phyloP scores from a whole-genome alignment of 2,113 vertebrate genomes.

The Neotragus pygmaeus region DNA sequence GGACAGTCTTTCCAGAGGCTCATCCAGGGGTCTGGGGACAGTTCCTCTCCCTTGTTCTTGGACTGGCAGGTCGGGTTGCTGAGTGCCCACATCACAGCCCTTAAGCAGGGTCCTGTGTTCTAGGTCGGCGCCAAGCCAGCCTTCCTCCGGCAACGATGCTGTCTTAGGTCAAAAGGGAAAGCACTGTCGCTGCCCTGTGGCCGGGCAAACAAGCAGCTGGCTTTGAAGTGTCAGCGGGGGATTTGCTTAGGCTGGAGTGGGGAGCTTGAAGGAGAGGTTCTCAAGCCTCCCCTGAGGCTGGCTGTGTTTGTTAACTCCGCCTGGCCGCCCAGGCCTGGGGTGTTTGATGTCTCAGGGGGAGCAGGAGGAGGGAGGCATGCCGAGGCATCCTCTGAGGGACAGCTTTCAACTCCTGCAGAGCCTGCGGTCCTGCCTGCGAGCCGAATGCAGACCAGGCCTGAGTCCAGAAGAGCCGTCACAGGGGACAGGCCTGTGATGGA shows the following conservation, averaged over 20 bases:
- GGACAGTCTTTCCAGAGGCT: neutral
- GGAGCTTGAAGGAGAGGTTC: conserved; percentile 42
- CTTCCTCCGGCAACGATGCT: neutral
- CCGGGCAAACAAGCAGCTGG: conserved; percentile 59
- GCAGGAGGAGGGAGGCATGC: conserved; percentile 6
- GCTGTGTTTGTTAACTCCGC: conserved; percentile 59
- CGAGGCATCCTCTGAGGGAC: neutral
- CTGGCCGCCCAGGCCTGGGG: neutral
- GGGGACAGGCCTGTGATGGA: neutral
- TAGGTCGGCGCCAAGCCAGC: neutral
- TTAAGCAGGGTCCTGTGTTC: neutral
- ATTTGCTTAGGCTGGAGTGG: conserved; percentile 54
- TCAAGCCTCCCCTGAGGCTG: neutral
- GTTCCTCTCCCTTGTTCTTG: neutral
- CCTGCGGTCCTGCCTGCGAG: neutral
- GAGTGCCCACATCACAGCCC: neutral
- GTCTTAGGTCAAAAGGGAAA: conserved; percentile 69
- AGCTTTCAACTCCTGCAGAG: neutral
- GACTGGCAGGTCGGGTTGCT: neutral
- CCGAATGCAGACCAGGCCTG: neutral
- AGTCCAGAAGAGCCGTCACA: neutral
- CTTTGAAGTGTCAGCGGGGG: conserved; percentile 62
- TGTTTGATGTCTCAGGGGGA: conserved; percentile 42
- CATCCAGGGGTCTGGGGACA: neutral
- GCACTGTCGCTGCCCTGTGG: conserved; percentile 54